Percentiles rank a stretch among this genome's conserved stretches.
These are phyloP conservation scores for Darevskia nairensis DNA, from an alignment of 2,797 vertebrate species.

Conservation along the genomic window DNA sequence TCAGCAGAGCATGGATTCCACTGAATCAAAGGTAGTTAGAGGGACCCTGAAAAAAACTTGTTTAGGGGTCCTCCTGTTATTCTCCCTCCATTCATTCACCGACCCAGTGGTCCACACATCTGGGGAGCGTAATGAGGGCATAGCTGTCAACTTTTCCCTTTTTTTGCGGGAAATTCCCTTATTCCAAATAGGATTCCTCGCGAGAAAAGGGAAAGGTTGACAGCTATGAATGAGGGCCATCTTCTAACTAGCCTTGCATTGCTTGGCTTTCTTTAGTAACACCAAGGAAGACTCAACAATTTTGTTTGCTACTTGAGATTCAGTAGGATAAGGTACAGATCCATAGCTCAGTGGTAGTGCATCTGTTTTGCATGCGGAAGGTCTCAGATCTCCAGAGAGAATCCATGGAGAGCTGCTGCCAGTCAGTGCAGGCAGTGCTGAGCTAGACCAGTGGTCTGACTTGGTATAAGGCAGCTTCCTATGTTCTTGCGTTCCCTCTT, in stretches of 20 bases:
- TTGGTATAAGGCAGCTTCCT: too few species aligned
- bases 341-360: too few species aligned
- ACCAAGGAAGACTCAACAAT: neutral
- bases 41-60: constrained; percentile 41
- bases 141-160: too few species aligned
- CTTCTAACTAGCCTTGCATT: neutral
- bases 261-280: neutral
- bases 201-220: too few species aligned
- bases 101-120: neutral
- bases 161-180: too few species aligned
- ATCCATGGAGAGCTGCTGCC: too few species aligned
- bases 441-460: too few species aligned
- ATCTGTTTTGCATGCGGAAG: too few species aligned
- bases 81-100: constrained; percentile 16
- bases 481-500: neutral
- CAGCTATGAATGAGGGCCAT: too few species aligned
- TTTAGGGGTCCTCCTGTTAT: neutral
- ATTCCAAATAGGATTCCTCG: too few species aligned
- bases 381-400: too few species aligned
- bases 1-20: constrained; percentile 68
- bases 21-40: constrained; percentile 73
- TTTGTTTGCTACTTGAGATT: neutral
- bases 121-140: neutral
- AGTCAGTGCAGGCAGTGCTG: too few species aligned
- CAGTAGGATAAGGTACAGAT: neutral